Base-by-base conservation (phyloP, 2,888 invertebrate species). In the Archips crataeganus region DNA sequence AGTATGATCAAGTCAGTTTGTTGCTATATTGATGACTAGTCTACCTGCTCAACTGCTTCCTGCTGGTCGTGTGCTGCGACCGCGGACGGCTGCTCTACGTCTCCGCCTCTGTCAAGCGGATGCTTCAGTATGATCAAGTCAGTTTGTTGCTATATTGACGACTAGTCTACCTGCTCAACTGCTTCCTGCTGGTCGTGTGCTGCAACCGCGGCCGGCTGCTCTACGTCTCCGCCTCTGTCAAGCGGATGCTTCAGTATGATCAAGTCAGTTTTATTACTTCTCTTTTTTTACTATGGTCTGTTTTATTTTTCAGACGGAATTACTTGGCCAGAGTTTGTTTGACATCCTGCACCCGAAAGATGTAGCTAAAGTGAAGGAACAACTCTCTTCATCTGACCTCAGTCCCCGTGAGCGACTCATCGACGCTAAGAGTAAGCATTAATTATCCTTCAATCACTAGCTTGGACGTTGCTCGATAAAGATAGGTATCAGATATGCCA, bases 311-410 rank as follows among this genome's bases (percentile, higher is more conserved):
- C 94, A 98, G 97, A 95, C 96, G 71, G 99, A 99, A 86, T 94
- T 99, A 67, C 87, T 98, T 75, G 98, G 98, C 0, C 98, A 98
- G 91, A 98, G 98, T 87, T 96, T 98, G 95, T 99, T 99, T 88
- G 99, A 99, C 89, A 98, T 98, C 77, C 93, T 99, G 61, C 99
- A 99, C 88, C 98, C 98, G 0, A 98, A 98, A 88, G 99, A 99
- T 90, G 97, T 99, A 51, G 97, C 97, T 73, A 99, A 98, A 91
- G 98, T 99, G 5, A 99, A 99, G 87, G 99, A 99, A 85, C 99
- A 99, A 89, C 95, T 99, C 5, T 98, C 98, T 0, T 97, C 98
- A 0, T 97, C 98, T 0, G 98, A 99, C 91, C 95, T 98, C 78
- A 97, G 97, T 80, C 98, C 98, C 0, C 95, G 98, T 57, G 98